Evolutionary conservation across 2,797 vertebrate species (phyloP).

Genomic region (Avahi laniger): DNA sequence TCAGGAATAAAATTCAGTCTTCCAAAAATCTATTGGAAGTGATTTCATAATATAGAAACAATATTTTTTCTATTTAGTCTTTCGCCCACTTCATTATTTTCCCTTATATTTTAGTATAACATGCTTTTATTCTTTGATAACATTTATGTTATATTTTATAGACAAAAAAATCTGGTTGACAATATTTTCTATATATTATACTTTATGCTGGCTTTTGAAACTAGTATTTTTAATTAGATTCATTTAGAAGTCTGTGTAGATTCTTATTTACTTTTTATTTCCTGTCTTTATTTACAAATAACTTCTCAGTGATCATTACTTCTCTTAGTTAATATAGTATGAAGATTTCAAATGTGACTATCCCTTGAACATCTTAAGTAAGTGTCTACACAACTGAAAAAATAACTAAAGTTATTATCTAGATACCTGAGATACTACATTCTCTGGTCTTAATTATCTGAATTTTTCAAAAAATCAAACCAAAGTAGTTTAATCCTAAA

Average conservation of each 20-base stretch:
- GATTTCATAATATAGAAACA: background rate
- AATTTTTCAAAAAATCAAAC: background rate
- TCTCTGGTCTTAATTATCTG: conserved; percentile 7
- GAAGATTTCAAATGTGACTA: background rate
- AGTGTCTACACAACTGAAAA: background rate
- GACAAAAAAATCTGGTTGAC: background rate
- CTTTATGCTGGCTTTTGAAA: background rate
- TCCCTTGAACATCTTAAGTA: background rate
- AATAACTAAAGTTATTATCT: conserved; percentile 3
- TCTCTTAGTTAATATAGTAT: background rate
- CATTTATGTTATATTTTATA: background rate
- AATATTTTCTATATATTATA: background rate
- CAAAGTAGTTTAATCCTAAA: background rate
- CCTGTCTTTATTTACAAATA: background rate
- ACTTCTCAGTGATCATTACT: background rate
- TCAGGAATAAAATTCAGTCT: background rate
- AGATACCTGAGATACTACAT: background rate
- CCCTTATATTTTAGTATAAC: background rate
- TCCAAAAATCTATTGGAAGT: background rate
- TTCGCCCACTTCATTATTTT: background rate
- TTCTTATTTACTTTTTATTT: background rate
- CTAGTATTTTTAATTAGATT: background rate
- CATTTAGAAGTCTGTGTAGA: background rate
- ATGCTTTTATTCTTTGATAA: background rate
- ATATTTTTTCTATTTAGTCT: background rate